Evolutionary conservation across 2,113 vertebrate species (phyloP).

Genomic region (Arenaria interpres): DNA sequence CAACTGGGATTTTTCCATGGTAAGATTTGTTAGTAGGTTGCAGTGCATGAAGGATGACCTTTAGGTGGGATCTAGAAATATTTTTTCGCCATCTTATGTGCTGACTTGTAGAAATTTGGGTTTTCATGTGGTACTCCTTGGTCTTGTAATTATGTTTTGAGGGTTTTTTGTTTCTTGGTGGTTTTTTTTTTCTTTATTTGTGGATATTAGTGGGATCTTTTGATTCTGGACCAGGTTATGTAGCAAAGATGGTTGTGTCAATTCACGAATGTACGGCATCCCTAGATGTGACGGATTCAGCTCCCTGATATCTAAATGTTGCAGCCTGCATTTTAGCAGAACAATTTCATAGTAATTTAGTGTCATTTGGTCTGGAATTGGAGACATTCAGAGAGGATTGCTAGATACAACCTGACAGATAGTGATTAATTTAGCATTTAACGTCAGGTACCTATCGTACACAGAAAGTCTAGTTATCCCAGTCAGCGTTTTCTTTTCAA

Average conservation of each 20-base stretch:
- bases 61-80: neutral
- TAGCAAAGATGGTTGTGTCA: neutral
- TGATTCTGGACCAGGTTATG: neutral
- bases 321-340: neutral
- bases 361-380: neutral
- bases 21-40: neutral
- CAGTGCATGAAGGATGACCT: neutral
- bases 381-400: neutral
- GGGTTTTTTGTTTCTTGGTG: too few relatives aligned
- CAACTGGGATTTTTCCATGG: neutral
- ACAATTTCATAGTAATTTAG: neutral
- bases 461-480: neutral
- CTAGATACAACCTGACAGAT: neutral
- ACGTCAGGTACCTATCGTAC: neutral
- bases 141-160: neutral
- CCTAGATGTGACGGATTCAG: neutral
- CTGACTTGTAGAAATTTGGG: neutral
- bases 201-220: neutral
- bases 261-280: neutral
- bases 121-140: neutral
- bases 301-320: neutral
- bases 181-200: neutral
- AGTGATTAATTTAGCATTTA: neutral
- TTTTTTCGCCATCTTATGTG: accelerated
- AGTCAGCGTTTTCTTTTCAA: neutral